phyloP scores from a whole-genome alignment of 2,113 vertebrate species.

The Nesoenas mayeri region DNA sequence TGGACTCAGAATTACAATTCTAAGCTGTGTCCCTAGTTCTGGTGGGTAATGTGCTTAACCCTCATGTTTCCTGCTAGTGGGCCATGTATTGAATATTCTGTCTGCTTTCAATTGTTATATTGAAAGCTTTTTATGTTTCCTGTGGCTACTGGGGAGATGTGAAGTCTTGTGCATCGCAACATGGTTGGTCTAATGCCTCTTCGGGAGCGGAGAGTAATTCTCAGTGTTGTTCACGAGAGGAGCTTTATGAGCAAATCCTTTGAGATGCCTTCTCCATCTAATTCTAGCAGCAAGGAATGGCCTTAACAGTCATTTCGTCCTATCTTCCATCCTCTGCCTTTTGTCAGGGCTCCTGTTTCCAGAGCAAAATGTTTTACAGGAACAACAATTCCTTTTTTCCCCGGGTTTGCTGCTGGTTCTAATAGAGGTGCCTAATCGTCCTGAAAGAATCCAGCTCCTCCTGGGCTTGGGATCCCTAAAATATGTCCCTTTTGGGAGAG shows the following conservation, averaged over 20 bases:
- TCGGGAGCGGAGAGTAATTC: background rate
- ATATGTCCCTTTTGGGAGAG: too few relatives aligned
- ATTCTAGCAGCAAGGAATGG: background rate
- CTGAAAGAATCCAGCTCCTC: background rate
- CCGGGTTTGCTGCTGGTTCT: rapidly evolving
- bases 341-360: background rate
- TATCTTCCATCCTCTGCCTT: background rate
- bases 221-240: background rate
- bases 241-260: background rate
- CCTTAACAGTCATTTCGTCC: background rate
- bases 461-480: background rate
- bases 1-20: background rate
- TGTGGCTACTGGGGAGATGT: background rate
- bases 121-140: rapidly evolving
- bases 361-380: background rate
- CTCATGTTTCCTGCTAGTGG: background rate
- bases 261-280: background rate
- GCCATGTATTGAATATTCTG: background rate
- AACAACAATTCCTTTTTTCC: background rate
- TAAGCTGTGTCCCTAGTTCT: background rate
- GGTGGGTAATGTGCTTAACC: background rate
- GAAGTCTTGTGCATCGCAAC: background rate
- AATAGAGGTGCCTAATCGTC: background rate
- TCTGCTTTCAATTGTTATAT: background rate
- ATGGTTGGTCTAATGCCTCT: background rate